A percentile compares a stretch with the other conserved stretches of the same genome.
Conservation (phyloP, 1,140 invertebrate genomes). For the Tribolium castaneum region DNA sequence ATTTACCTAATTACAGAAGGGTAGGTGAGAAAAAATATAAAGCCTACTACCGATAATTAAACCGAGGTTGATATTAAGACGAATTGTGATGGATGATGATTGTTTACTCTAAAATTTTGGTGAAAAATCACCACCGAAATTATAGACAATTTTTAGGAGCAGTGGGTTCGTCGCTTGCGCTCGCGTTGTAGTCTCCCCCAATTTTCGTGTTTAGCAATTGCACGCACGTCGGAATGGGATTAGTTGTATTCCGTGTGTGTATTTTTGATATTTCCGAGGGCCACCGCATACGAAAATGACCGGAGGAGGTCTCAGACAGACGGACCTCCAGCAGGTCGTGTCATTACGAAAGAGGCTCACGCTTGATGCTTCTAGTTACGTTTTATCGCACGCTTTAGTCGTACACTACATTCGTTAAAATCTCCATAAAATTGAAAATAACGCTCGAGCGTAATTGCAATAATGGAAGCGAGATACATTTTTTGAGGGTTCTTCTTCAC, state of each 20-base stretch:
- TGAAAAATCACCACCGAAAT: neutral
- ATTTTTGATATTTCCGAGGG: neutral
- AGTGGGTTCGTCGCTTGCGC: neutral
- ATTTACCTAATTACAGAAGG: constrained; percentile 56
- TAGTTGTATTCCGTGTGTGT: neutral
- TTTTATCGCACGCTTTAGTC: neutral
- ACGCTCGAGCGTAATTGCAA: neutral
- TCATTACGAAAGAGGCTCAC: constrained; percentile 16
- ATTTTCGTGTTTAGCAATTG: constrained; percentile 20
- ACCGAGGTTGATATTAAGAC: neutral
- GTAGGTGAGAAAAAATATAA: constrained; percentile 49
- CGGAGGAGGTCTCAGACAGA: constrained; percentile 9
- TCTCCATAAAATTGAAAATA: constrained; percentile 21
- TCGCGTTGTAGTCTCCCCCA: neutral
- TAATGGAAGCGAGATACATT: neutral
- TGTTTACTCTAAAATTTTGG: neutral
- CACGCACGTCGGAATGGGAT: constrained; percentile 12
- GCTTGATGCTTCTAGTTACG: neutral
- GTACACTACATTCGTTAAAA: constrained; percentile 21
- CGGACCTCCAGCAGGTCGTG: constrained; percentile 5
- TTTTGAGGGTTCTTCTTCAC: neutral
- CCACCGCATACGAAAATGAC: constrained; percentile 21
- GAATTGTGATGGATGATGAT: constrained; percentile 15
- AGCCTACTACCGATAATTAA: constrained; percentile 28
- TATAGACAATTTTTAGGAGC: no score